Evolutionary conservation across 2,797 vertebrate species (phyloP).

Genomic region (Valencia hispanica): DNA sequence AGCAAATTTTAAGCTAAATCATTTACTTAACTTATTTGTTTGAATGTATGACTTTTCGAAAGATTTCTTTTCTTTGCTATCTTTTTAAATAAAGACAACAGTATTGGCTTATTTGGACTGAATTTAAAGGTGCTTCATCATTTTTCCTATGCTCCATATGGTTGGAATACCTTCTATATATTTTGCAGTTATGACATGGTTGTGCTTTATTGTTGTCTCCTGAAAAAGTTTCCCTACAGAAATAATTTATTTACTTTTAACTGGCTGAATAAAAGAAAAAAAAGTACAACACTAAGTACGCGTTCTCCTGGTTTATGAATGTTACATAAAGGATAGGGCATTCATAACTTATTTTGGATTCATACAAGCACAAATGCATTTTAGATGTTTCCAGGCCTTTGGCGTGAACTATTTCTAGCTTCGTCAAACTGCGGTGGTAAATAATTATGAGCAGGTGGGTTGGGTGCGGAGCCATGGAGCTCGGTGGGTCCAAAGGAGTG

Average conservation of each 20-base stretch:
- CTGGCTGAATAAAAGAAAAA: not conserved
- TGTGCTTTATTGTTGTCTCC: not conserved
- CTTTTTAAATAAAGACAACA: not conserved
- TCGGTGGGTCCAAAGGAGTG: conserved; percentile 23
- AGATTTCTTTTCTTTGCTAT: no score
- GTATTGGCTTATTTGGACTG: not conserved
- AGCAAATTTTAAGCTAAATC: not conserved
- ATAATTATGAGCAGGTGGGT: conserved; percentile 64
- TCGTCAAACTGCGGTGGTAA: conserved; percentile 52
- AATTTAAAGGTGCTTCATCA: not conserved
- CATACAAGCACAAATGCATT: conserved; percentile 57
- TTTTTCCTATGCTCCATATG: not conserved
- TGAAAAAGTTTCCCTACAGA: conserved; percentile 5
- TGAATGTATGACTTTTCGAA: not conserved
- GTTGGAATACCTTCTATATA: not conserved
- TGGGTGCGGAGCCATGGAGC: conserved; percentile 40
- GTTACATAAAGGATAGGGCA: conserved; percentile 29
- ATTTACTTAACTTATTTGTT: not conserved
- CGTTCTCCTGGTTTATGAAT: conserved; percentile 27
- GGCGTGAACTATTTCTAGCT: conserved; percentile 37
- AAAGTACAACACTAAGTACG: not conserved
- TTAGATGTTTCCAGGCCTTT: conserved; percentile 48
- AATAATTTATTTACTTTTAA: conserved; percentile 8
- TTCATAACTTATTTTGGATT: conserved; percentile 36
- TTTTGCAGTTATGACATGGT: not conserved